Percentiles rank a stretch among this genome's conserved stretches.
These are phyloP conservation scores for Nomada fucata DNA, from an alignment of 2,888 invertebrate genomes.

Conservation along the genomic window DNA sequence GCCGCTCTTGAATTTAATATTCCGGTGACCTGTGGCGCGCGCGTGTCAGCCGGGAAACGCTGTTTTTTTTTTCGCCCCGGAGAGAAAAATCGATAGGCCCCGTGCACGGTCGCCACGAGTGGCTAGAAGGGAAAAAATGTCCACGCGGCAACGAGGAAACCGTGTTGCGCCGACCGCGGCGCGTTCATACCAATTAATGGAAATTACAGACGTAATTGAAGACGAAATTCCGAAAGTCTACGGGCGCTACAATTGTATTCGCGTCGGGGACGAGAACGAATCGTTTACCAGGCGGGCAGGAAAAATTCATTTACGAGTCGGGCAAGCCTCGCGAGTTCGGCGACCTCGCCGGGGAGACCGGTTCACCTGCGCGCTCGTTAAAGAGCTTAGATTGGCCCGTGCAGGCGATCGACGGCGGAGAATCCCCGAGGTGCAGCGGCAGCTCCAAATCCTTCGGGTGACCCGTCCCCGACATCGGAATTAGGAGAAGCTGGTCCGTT, in stretches of 20 bases:
- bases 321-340: neutral
- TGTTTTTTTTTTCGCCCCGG: neutral
- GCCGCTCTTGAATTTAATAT: conserved; percentile 41
- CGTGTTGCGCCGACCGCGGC: too few relatives aligned
- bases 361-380: conserved; percentile 64
- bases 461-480: conserved; percentile 46
- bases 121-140: too few relatives aligned
- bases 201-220: too few relatives aligned
- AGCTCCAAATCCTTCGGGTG: conserved; percentile 72
- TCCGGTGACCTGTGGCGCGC: conserved; percentile 7
- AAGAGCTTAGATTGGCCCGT: conserved; percentile 38
- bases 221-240: too few relatives aligned
- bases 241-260: too few relatives aligned
- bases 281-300: too few relatives aligned
- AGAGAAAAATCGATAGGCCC: conserved; percentile 30
- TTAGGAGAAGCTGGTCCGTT: conserved; percentile 62
- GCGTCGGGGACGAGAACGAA: too few relatives aligned
- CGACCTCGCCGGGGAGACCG: neutral
- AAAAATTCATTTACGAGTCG: neutral
- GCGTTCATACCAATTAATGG: too few relatives aligned
- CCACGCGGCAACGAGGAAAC: too few relatives aligned
- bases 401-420: conserved; percentile 1
- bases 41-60: conserved; percentile 15
- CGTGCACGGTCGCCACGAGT: too few relatives aligned
- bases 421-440: conserved; percentile 78